phyloP scores from a whole-genome alignment of 2,888 invertebrate species.

The Lacanobia oleracea region DNA sequence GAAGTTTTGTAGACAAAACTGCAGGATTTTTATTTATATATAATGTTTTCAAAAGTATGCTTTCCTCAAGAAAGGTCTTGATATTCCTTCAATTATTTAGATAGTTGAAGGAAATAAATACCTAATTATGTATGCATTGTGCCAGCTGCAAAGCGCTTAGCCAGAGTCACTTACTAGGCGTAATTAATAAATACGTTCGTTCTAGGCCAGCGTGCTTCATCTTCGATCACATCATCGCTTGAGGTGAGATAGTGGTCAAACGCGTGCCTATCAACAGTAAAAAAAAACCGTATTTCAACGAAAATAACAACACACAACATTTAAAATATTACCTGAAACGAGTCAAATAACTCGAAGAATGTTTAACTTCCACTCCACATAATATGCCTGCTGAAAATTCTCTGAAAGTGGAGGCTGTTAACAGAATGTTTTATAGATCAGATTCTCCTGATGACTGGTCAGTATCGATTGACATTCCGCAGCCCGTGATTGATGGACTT shows the following conservation, averaged over 20 bases:
- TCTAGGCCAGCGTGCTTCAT: too few species aligned
- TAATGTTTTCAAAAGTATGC: too few species aligned
- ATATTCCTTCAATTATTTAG: too few species aligned
- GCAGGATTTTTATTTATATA: neutral
- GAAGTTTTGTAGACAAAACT: neutral
- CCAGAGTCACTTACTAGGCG: neutral
- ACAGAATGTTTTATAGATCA: slow-evolving; percentile 49
- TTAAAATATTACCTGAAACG: neutral
- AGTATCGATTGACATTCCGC: slow-evolving; percentile 62
- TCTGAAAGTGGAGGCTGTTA: slow-evolving; percentile 34
- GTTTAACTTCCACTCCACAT: neutral
- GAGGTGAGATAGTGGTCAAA: too few species aligned
- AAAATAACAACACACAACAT: neutral
- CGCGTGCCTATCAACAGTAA: too few species aligned
- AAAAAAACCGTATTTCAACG: neutral
- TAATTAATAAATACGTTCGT: neutral
- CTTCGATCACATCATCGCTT: too few species aligned
- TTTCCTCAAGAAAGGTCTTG: too few species aligned
- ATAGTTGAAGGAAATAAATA: too few species aligned
- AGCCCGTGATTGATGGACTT: slow-evolving; percentile 65
- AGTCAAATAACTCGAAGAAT: neutral
- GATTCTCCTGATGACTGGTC: slow-evolving; percentile 67
- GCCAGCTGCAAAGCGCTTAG: neutral
- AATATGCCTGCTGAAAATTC: slow-evolving; percentile 11
- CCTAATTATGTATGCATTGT: too few species aligned